A percentile compares a stretch with the other conserved stretches of the same genome.
phyloP scores from a whole-genome alignment of 2,888 invertebrate genomes.

The Xanthorhoe designata region DNA sequence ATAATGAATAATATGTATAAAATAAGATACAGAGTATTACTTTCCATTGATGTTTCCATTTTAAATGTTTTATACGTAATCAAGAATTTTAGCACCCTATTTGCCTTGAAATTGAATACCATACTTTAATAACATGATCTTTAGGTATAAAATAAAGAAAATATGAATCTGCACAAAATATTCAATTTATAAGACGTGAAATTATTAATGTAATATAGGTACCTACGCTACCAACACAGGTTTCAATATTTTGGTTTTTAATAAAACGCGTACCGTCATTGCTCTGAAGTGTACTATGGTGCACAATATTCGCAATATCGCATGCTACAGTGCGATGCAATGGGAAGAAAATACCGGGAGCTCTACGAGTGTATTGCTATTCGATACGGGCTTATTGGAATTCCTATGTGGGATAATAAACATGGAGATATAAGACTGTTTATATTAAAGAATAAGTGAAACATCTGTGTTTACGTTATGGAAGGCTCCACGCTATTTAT shows the following conservation, averaged over 20 bases:
- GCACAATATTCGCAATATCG: conserved; percentile 76
- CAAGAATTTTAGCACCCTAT: too few relatives aligned
- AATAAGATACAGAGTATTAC: background rate
- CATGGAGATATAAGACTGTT: conserved; percentile 38
- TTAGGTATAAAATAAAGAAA: too few relatives aligned
- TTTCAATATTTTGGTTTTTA: background rate
- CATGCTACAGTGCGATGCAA: conserved; percentile 62
- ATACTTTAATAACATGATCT: too few relatives aligned
- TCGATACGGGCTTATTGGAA: conserved; percentile 74
- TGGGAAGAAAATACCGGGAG: conserved; percentile 70
- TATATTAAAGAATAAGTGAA: conserved; percentile 41
- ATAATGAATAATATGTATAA: too few relatives aligned
- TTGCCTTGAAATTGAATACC: too few relatives aligned
- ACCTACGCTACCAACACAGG: background rate
- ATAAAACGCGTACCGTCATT: conserved; percentile 6
- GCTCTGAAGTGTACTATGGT: conserved; percentile 49
- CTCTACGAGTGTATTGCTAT: conserved; percentile 71
- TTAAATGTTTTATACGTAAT: too few relatives aligned
- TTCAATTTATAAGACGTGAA: background rate
- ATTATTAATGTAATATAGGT: background rate
- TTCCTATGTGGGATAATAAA: conserved; percentile 67
- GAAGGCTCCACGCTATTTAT: too few relatives aligned
- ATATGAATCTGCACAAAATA: background rate
- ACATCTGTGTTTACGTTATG: conserved; percentile 30
- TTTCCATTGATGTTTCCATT: too few relatives aligned